Evolutionary conservation across 2,888 invertebrate species (phyloP), one percentile per base, ranked within the genome.

Genomic region (Sphaerophoria rueppellii): DNA sequence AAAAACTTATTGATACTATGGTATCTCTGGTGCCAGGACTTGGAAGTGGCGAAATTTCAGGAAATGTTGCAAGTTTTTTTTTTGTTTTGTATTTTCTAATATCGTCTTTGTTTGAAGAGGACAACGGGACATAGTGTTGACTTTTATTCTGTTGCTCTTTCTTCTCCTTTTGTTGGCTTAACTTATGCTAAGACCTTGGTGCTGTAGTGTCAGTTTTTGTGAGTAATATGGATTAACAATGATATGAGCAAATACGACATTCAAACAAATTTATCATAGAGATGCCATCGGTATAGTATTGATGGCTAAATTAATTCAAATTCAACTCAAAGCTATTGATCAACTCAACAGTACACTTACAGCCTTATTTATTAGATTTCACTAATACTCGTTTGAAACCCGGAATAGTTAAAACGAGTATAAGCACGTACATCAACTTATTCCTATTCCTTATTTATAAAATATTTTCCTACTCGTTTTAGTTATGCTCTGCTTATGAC

Each of bases 131-230:
- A 58, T 69, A 43, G 73, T 79, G 78, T 79, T 82, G 79, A 74
- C 74, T 78, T 60, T 78, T 58, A 58, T 74, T 70, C 82, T 82
- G 82, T 82, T 82, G 82, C 82, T 71, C 1, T 2, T 24, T 57
- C 70, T 11, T 58, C 43, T n/a, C 63, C 54, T 72, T 67, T 75
- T 65, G 32, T 60, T 65, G 58, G 43, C 58, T 71, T 65, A 2
- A 54, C 35, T 35, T 11, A 55, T 58, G 58, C 12, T 24, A 69
- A 35, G 37, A 55, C 11, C 1, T 14, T 32, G 37, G 55, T 9
- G 67, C 24, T 55, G 37, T 16, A 48, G 6, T 60, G 34, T 48
- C 52, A 60, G 67, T 46, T 70, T 60, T 32, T 65, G 58, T 71
- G 60, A 67, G 63, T 67, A 34, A 9, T 67, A 9, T 67, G n/a